Conservation (phyloP, 2,797 vertebrate species). For the Hafferia zeledoni region DNA sequence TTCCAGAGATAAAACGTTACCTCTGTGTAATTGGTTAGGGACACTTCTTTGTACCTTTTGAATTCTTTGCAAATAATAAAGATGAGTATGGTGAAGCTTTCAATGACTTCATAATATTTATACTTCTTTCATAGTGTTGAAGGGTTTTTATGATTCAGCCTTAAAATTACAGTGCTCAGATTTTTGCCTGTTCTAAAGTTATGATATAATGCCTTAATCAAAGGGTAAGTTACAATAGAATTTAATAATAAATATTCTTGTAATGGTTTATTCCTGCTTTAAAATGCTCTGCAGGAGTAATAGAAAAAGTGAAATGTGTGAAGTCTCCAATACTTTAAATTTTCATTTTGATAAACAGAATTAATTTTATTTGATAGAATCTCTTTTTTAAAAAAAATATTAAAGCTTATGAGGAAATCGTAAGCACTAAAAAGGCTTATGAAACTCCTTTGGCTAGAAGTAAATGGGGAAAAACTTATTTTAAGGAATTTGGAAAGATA, state of each 20-base stretch:
- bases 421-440: not conserved
- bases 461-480: not conserved
- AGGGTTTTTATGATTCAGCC: conserved; percentile 37
- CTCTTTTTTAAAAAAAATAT: not conserved
- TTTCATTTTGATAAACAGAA: not conserved
- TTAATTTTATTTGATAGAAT: not conserved
- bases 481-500: not conserved
- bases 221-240: not conserved
- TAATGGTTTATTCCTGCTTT: not conserved
- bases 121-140: not conserved
- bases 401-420: not conserved
- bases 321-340: not conserved
- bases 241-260: conserved; percentile 8
- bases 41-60: not conserved
- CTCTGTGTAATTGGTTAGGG: not conserved
- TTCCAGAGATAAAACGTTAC: not conserved
- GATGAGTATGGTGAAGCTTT: not conserved
- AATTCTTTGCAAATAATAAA: not conserved
- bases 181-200: not conserved
- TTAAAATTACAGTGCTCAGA: conserved; percentile 22
- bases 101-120: conserved; percentile 22
- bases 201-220: conserved; percentile 26
- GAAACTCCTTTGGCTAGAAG: not conserved
- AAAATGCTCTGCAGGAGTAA: not conserved
- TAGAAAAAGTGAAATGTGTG: not conserved